Conservation (phyloP, 2,888 invertebrate species). For the Morpho helenor region DNA sequence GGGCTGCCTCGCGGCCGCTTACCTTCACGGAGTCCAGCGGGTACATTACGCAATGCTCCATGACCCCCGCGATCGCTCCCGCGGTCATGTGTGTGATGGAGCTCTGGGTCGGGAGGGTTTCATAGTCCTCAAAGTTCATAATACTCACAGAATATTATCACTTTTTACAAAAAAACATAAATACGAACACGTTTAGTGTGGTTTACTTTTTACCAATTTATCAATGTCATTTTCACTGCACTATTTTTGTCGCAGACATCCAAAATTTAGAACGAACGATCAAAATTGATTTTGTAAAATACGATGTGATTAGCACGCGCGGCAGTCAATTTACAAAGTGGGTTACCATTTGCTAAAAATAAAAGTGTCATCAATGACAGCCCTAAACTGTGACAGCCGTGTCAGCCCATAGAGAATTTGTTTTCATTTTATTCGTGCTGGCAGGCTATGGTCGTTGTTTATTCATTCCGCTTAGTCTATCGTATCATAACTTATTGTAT, state of each 20-base stretch:
- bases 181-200: constrained; percentile 38
- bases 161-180: constrained; percentile 62
- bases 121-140: constrained; percentile 97
- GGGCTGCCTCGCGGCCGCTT: constrained; percentile 39
- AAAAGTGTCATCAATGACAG: constrained; percentile 1
- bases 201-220: constrained; percentile 58
- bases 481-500: too few relatives aligned
- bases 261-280: constrained; percentile 62
- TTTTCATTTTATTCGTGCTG: too few relatives aligned
- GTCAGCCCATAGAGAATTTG: too few relatives aligned
- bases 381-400: background rate
- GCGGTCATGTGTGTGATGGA: constrained; percentile 95
- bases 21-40: constrained; percentile 99
- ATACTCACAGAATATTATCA: constrained; percentile 69
- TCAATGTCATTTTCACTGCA: constrained; percentile 73
- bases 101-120: constrained; percentile 93
- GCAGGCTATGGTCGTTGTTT: too few relatives aligned
- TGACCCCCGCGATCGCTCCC: constrained; percentile 97
- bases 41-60: constrained; percentile 99
- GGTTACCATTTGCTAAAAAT: constrained; percentile 16
- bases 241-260: constrained; percentile 70
- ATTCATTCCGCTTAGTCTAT: too few relatives aligned
- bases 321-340: constrained; percentile 33
- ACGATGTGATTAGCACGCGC: constrained; percentile 58
- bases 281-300: constrained; percentile 57